Evolutionary conservation across 2,797 vertebrate species (phyloP).

Genomic region (Typhlichthys subterraneus): DNA sequence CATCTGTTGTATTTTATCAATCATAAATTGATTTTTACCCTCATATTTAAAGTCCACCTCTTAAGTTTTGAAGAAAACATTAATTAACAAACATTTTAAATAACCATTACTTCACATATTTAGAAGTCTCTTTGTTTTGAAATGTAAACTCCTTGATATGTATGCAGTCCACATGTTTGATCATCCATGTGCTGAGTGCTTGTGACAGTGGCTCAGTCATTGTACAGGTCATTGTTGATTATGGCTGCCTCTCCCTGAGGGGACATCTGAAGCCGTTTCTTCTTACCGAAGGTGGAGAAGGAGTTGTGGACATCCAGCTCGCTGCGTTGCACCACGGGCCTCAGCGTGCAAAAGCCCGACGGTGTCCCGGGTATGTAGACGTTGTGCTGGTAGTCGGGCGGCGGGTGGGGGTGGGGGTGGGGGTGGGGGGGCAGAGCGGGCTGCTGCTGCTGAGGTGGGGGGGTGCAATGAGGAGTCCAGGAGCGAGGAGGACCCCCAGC

Average conservation of each 20-base stretch:
- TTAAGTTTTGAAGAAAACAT: conserved; percentile 21
- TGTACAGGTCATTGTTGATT: conserved; percentile 89
- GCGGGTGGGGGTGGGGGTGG: conserved; percentile 74
- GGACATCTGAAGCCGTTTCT: conserved; percentile 83
- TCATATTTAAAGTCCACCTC: neutral
- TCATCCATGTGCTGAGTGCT: neutral
- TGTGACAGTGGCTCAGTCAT: conserved; percentile 57
- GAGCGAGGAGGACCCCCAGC: conserved; percentile 71
- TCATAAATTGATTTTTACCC: neutral
- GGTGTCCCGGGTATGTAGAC: conserved; percentile 91
- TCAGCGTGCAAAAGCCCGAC: conserved; percentile 80
- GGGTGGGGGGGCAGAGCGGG: conserved; percentile 71
- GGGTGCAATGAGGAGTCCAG: conserved; percentile 86
- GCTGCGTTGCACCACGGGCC: conserved; percentile 73
- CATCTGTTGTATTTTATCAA: conserved; percentile 24
- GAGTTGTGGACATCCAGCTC: conserved; percentile 87
- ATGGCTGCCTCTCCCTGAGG: conserved; percentile 82
- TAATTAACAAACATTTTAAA: conserved; percentile 20
- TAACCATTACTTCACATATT: conserved; percentile 22
- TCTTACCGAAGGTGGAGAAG: conserved; percentile 94
- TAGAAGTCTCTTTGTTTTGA: conserved; percentile 9
- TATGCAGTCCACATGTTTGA: neutral
- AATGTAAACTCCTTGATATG: too few species aligned
- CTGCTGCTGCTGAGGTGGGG: conserved; percentile 77
- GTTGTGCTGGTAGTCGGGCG: conserved; percentile 91